Base-by-base conservation (phyloP, 2,797 vertebrate species). In the Sebastes reedi region DNA sequence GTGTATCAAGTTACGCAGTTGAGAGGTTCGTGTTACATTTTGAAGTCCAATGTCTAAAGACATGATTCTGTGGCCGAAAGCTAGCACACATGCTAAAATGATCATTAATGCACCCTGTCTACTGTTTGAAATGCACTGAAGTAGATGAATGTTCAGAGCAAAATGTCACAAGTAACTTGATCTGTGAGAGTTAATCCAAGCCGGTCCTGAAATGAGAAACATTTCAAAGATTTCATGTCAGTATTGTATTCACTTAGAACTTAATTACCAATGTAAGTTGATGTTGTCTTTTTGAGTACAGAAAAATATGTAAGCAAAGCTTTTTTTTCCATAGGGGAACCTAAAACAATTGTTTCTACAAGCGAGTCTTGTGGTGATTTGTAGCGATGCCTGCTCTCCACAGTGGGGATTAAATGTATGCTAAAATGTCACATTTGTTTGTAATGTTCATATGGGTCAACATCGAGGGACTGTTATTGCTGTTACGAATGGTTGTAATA, bases 401-500 rank as follows among this genome's bases (percentile, higher is more conserved):
- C 29, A 25, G 22, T 8, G 5, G 10, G 13, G 10, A 61, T 10
- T 34, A 39, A 52, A 36, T 5, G 25, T 4, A 3, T n/a, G 20
- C n/a, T 27, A 5, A 16, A 18, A 9, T 24, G n/a, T 74, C 3
- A 10, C 5, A 6, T 67, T 65, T 54, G 14, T 65, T 60, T 1
- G 18, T 22, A 10, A 36, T n/a, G 25, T 29, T 73, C 18, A 24
- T 22, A 60, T 9, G 1, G 8, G 4, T 62, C 13, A 32, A 32
- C 7, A 2, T 46, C 0, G n/a, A 12, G 11, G 29, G 22, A 18
- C 2, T 22, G 4, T 27, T 62, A 18, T 10, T 16, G 1, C 12
- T 42, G 8, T 24, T 46, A 2, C 4, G 58, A 27, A 46, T 25
- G 3, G 10, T 71, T 59, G 5, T 4, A 86, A 81, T 87, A 85